Conservation (phyloP, 2,888 invertebrate genomes). For the Agonopterix arenella region DNA sequence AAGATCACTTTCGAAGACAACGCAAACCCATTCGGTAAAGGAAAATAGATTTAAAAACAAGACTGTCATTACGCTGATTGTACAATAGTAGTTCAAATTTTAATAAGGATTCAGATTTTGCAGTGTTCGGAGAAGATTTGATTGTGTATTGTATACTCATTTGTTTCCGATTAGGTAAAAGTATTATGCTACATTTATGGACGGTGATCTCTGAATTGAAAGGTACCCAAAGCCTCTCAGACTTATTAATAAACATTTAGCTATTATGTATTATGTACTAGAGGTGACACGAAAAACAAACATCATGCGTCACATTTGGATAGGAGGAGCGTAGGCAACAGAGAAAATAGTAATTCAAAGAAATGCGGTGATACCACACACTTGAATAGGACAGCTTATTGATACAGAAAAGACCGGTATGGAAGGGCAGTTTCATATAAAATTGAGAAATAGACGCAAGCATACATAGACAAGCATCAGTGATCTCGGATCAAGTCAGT, state of each 20-base stretch:
- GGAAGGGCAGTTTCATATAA: too few species aligned
- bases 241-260: too few species aligned
- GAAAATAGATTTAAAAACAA: conserved; percentile 31
- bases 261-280: background rate
- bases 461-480: too few species aligned
- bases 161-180: conserved; percentile 1
- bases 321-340: background rate
- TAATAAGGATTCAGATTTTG: background rate
- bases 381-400: too few species aligned
- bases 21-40: conserved; percentile 74
- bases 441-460: too few species aligned
- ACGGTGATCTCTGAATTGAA: background rate
- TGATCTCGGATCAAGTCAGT: too few species aligned
- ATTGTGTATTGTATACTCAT: background rate
- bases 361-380: too few species aligned
- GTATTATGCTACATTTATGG: background rate
- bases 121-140: background rate
- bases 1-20: conserved; percentile 80
- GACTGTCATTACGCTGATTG: background rate
- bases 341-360: too few species aligned
- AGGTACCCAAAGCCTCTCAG: too few species aligned
- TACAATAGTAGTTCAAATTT: conserved; percentile 2
- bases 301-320: background rate
- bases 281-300: too few species aligned
- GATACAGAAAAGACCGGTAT: too few species aligned